Evolutionary conservation across 2,797 vertebrate genomes (phyloP).

Genomic region (Poeciliopsis turneri): DNA sequence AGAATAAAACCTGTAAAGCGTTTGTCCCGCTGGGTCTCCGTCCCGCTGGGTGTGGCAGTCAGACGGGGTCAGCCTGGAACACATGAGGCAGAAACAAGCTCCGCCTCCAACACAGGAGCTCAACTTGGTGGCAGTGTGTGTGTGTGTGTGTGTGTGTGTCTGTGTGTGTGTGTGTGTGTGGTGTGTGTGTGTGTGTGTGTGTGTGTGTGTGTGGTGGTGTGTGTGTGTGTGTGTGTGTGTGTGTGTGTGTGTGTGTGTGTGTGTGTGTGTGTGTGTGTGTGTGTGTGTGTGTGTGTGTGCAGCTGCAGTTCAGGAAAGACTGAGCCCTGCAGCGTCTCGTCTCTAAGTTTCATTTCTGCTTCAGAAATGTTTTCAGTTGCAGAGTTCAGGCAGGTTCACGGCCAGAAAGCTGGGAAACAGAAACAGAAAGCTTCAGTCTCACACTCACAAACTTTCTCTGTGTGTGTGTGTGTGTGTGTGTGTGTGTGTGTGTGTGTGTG

Average conservation of each 20-base stretch:
- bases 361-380: conserved; percentile 6
- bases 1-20: too few relatives aligned
- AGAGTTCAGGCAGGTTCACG: conserved; percentile 39
- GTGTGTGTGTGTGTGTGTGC: conserved; percentile 6
- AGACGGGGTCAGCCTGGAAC: background rate
- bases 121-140: background rate
- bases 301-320: conserved; percentile 39
- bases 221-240: background rate
- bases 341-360: conserved; percentile 29
- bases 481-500: background rate
- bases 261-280: too few relatives aligned
- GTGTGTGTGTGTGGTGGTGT: conserved; percentile 2
- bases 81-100: background rate
- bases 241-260: background rate
- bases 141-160: background rate
- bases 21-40: too few relatives aligned
- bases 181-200: conserved; percentile 1
- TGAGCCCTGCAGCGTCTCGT: background rate
- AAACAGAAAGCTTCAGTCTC: conserved; percentile 43
- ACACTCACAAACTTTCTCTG: conserved; percentile 11
- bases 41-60: background rate
- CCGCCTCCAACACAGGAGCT: background rate
- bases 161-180: conserved; percentile 2
- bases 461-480: background rate
- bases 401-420: conserved; percentile 24